A percentile compares a stretch with the other conserved stretches of the same genome.
Evolutionary conservation across 2,113 vertebrate species (phyloP).

Genomic region (Rattus norvegicus): DNA sequence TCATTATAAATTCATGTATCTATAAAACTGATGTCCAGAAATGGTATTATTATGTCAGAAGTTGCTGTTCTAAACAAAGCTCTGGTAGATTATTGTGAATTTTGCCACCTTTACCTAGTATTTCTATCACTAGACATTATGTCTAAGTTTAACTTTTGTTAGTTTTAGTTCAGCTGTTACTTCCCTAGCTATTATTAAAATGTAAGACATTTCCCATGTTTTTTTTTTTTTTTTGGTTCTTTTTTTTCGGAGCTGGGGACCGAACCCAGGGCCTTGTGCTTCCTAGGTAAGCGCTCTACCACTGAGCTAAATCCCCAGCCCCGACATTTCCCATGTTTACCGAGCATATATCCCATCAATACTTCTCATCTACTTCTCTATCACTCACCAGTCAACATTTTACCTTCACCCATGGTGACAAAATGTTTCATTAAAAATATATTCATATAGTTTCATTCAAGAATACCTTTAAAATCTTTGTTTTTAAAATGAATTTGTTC

Average conservation of each 20-base stretch:
- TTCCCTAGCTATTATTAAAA: background rate
- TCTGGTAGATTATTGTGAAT: background rate
- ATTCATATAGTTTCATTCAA: background rate
- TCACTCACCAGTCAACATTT: background rate
- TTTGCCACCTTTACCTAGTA: background rate
- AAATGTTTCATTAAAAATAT: background rate
- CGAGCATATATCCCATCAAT: background rate
- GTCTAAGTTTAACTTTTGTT: background rate
- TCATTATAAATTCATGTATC: background rate
- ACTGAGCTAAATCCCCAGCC: too few species aligned
- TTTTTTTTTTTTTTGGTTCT: too few species aligned
- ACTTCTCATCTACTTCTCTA: background rate
- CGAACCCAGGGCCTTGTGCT: too few species aligned
- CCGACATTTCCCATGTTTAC: background rate
- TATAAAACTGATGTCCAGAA: background rate
- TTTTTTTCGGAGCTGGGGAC: too few species aligned
- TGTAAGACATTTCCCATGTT: background rate
- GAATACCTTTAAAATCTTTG: background rate
- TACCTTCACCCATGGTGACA: background rate
- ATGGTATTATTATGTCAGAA: background rate
- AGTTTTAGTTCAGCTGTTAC: constrained; percentile 10
- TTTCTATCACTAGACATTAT: background rate
- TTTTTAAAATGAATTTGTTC: background rate
- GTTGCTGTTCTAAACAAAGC: background rate
- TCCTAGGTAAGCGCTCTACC: too few species aligned